Percentiles rank a stretch among this genome's conserved stretches.
These are phyloP conservation scores for Pelochelys cantorii DNA, from an alignment of 2,797 vertebrate species.

Conservation along the genomic window DNA sequence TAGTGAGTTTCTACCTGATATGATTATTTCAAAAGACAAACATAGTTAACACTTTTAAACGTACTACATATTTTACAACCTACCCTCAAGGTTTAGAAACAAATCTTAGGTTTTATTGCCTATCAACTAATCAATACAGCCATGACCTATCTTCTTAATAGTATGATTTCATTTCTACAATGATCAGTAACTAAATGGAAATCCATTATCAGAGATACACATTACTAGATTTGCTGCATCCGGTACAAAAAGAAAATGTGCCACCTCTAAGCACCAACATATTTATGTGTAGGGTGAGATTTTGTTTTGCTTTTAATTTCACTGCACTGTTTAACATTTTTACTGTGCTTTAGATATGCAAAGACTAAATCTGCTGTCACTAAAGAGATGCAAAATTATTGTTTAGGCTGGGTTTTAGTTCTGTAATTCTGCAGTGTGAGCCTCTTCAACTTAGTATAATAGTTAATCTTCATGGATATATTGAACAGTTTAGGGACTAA, in stretches of 20 bases:
- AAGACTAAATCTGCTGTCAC: not conserved
- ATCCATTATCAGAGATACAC: not conserved
- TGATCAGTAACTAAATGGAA: not conserved
- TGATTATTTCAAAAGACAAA: not conserved
- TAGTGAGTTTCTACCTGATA: not conserved
- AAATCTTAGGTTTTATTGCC: not conserved
- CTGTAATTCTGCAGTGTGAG: rapidly evolving
- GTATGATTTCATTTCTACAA: not conserved
- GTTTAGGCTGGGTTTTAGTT: not conserved
- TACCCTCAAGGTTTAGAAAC: not conserved
- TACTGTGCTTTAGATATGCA: not conserved
- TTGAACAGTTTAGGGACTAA: not conserved
- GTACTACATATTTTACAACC: not conserved
- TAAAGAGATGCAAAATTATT: not conserved
- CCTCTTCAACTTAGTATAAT: rapidly evolving
- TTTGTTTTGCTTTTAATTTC: not conserved
- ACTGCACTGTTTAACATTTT: not conserved
- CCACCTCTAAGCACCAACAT: not conserved
- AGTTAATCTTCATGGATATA: not conserved
- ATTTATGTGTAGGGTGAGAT: not conserved
- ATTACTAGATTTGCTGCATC: not conserved
- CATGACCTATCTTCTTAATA: not conserved
- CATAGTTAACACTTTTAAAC: not conserved
- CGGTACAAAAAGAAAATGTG: not conserved
- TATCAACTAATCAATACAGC: not conserved